Percentiles rank a stretch among this genome's conserved stretches.
Evolutionary conservation across 2,113 vertebrate species (phyloP).

Genomic region (Nettapus auritus): DNA sequence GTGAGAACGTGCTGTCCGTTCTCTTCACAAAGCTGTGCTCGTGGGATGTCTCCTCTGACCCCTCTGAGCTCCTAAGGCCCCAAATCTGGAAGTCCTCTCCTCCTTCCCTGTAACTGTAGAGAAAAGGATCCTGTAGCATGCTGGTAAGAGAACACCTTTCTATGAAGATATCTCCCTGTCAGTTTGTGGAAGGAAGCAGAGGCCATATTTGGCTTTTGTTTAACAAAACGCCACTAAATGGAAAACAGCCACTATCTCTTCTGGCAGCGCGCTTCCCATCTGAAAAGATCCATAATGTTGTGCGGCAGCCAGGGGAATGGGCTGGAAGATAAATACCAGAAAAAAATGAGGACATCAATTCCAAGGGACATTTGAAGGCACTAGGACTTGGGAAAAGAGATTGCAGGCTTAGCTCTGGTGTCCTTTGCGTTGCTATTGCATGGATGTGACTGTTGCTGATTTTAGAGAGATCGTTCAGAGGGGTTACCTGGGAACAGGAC

Average conservation of each 20-base stretch:
- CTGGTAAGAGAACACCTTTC: background rate
- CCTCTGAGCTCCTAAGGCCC: background rate
- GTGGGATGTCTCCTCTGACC: background rate
- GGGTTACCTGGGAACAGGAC: background rate
- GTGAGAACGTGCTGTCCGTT: background rate
- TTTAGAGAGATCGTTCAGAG: background rate
- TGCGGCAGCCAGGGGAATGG: background rate
- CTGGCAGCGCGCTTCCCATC: background rate
- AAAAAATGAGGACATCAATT: background rate
- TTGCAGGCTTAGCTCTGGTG: background rate
- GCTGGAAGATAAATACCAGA: background rate
- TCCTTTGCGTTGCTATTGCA: background rate
- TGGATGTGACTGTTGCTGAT: fast-evolving
- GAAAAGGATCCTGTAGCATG: fast-evolving
- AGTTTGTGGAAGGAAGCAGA: background rate
- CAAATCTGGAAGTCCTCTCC: background rate
- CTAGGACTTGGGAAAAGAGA: background rate
- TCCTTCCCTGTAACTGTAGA: background rate
- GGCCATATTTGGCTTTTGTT: background rate
- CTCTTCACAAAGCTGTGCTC: background rate
- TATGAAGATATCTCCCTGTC: background rate
- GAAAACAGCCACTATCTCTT: background rate
- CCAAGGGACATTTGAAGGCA: background rate
- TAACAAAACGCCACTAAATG: background rate
- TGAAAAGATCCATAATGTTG: background rate